Conservation (phyloP, 2,113 vertebrate genomes). For the Rhagologus leucostigma region DNA sequence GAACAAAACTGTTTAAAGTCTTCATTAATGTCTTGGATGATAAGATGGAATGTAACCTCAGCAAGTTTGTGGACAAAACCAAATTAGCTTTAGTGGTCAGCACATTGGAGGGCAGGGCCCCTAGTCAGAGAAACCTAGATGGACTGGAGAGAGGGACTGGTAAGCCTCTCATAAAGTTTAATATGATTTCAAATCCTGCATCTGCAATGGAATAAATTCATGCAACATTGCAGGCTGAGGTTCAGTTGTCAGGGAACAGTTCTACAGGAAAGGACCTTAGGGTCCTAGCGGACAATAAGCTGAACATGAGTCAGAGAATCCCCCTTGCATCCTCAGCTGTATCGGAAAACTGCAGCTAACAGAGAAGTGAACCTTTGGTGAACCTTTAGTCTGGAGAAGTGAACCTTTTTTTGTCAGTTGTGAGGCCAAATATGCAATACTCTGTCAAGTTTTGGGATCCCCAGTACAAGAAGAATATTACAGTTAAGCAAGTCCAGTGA, state of each 20-base stretch:
- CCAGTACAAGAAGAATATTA: background rate
- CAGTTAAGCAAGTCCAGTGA: background rate
- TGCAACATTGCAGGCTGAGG: background rate
- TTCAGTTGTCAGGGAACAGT: rapidly evolving
- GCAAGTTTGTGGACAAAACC: background rate
- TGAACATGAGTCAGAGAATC: background rate
- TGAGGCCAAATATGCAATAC: background rate
- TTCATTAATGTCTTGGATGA: background rate
- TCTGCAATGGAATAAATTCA: background rate
- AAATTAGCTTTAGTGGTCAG: background rate
- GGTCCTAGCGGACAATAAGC: background rate
- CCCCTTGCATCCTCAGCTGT: background rate
- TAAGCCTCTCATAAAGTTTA: background rate
- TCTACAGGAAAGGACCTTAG: background rate
- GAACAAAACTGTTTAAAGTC: background rate
- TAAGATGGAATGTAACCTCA: background rate
- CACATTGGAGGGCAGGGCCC: background rate
- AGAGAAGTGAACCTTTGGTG: background rate
- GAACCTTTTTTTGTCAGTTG: background rate
- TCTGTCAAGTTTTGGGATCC: background rate
- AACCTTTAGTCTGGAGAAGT: background rate
- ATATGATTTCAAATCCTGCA: background rate
- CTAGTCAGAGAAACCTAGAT: background rate
- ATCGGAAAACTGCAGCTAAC: background rate
- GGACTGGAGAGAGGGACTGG: background rate